phyloP scores from a whole-genome alignment of 2,113 vertebrate species.

The Australoheros scitulus region DNA sequence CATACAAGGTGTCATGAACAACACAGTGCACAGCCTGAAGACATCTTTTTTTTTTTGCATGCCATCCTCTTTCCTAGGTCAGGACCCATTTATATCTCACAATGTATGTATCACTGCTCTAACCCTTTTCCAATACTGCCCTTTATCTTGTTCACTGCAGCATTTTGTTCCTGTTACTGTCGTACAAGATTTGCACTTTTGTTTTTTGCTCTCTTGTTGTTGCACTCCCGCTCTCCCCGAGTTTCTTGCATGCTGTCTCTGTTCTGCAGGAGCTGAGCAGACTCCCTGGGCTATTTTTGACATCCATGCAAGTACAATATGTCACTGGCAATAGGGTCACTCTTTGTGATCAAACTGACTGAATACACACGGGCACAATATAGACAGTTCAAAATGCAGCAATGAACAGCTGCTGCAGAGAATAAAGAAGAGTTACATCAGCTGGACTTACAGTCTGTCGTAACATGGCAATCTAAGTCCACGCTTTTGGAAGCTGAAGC shows the following conservation, averaged over 20 bases:
- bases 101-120: background rate
- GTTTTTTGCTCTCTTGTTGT: background rate
- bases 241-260: background rate
- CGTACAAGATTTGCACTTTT: constrained; percentile 18
- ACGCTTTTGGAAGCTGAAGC: background rate
- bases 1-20: background rate
- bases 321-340: constrained; percentile 30
- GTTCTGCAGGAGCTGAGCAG: constrained; percentile 7
- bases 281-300: constrained; percentile 45
- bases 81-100: background rate
- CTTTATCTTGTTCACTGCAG: background rate
- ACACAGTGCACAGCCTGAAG: background rate
- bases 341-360: constrained; percentile 33
- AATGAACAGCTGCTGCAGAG: background rate
- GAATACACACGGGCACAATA: background rate
- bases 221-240: background rate
- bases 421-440: background rate
- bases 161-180: constrained; percentile 19
- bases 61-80: background rate
- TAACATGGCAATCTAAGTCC: background rate
- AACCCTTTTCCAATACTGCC: background rate
- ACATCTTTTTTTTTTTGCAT: background rate
- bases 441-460: background rate
- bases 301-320: constrained; percentile 38
- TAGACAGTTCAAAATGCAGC: background rate